Evolutionary conservation across 2,888 invertebrate species (phyloP).

Genomic region (Orgyia antiqua): DNA sequence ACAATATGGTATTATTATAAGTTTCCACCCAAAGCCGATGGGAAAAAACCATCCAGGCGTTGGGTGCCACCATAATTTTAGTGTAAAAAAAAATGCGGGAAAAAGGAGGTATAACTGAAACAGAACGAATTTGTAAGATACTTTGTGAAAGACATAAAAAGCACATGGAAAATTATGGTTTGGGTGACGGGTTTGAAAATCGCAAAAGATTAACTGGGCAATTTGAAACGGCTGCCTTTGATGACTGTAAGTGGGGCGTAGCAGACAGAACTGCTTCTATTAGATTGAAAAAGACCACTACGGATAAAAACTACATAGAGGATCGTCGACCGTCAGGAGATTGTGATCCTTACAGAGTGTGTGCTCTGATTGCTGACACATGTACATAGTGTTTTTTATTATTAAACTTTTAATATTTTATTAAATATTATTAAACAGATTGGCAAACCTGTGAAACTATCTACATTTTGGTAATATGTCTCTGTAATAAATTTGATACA

Average conservation of each 20-base stretch:
- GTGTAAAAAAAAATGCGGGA: conserved; percentile 90
- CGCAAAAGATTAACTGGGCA: conserved; percentile 94
- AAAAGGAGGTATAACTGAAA: conserved; percentile 83
- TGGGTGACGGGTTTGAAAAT: conserved; percentile 94
- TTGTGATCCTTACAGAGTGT: conserved; percentile 89
- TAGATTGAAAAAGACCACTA: conserved; percentile 92
- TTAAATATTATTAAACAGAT: too few species aligned
- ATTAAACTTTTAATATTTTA: too few species aligned
- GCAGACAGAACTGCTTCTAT: conserved; percentile 95
- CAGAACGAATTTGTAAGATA: conserved; percentile 93
- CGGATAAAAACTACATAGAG: conserved; percentile 94
- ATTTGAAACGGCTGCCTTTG: conserved; percentile 96
- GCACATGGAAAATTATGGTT: conserved; percentile 94
- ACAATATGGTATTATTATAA: conserved; percentile 87
- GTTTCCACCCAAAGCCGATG: conserved; percentile 85
- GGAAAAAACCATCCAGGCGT: conserved; percentile 91
- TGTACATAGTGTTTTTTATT: conserved; percentile 21
- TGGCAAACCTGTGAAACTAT: too few species aligned
- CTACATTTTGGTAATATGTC: too few species aligned
- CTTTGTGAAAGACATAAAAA: conserved; percentile 64
- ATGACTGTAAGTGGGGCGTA: conserved; percentile 91
- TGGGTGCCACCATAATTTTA: conserved; percentile 95
- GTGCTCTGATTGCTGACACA: conserved; percentile 67
- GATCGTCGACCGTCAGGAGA: conserved; percentile 95
- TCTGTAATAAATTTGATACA: too few species aligned